Conservation (phyloP, 2,113 vertebrate genomes). For the Catharus bicknelli region DNA sequence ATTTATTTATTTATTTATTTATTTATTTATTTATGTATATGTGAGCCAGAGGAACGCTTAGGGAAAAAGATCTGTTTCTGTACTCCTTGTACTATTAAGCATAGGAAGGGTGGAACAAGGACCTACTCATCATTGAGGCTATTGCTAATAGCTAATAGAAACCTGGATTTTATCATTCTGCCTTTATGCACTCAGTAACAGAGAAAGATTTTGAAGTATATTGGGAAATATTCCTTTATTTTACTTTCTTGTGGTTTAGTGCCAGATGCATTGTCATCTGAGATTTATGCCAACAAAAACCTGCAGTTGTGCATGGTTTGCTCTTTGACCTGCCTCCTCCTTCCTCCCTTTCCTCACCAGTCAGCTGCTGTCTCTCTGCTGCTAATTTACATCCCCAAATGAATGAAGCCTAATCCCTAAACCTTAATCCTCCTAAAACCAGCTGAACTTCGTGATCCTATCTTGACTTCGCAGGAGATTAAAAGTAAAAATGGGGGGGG, state of each 20-base stretch:
- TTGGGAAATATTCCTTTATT: background rate
- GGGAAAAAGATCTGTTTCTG: background rate
- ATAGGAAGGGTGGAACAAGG: background rate
- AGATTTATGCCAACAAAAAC: background rate
- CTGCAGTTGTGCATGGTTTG: background rate
- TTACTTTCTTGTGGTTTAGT: background rate
- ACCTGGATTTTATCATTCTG: background rate
- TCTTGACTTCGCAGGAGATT: slow-evolving; percentile 43
- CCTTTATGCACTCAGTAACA: background rate
- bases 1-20: no score
- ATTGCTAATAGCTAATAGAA: background rate
- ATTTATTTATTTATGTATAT: background rate
- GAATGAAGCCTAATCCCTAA: slow-evolving; percentile 51
- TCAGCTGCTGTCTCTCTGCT: background rate
- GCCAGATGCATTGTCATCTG: background rate
- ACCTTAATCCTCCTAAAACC: slow-evolving; percentile 55
- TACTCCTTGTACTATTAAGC: background rate
- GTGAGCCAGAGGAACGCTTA: background rate
- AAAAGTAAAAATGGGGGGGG: background rate
- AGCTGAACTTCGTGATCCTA: slow-evolving; percentile 58
- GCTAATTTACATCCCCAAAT: slow-evolving; percentile 58
- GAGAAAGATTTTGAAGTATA: background rate
- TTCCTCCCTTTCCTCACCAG: slow-evolving; percentile 12
- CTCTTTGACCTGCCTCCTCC: slow-evolving; percentile 46
- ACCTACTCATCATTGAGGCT: background rate